phyloP scores from a whole-genome alignment of 2,113 vertebrate genomes.

The Eidolon helvum region DNA sequence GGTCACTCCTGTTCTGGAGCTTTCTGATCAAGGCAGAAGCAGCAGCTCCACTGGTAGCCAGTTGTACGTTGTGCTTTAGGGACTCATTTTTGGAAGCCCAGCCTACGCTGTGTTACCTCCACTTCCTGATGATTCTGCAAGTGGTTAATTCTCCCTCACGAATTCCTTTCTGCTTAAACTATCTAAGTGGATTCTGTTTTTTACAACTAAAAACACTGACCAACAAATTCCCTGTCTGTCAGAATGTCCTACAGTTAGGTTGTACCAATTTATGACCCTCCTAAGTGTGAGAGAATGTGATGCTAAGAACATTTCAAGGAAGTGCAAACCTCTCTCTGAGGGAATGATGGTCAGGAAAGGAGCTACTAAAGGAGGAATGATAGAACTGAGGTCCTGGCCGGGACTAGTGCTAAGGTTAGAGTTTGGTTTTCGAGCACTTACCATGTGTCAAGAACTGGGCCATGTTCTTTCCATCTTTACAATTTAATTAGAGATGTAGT shows the following conservation, averaged over 20 bases:
- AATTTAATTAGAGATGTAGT: not conserved
- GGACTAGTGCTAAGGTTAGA: not conserved
- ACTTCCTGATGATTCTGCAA: not conserved
- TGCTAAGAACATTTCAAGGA: not conserved
- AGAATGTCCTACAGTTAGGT: not conserved
- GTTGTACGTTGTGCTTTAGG: not conserved
- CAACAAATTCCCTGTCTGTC: not conserved
- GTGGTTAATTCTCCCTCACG: not conserved
- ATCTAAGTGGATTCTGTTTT: not conserved
- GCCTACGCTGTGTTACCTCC: not conserved
- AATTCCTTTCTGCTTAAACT: not conserved
- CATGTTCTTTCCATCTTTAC: not conserved
- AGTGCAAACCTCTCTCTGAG: not conserved
- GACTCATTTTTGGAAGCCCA: not conserved
- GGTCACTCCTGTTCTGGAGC: not conserved
- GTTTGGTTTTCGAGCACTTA: not conserved
- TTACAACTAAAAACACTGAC: not conserved
- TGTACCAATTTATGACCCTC: not conserved
- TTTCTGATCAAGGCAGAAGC: not conserved
- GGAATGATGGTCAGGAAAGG: not conserved
- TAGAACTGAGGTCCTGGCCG: not conserved
- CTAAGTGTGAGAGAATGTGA: not conserved
- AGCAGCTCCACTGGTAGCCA: fast-evolving
- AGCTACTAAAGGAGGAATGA: not conserved
- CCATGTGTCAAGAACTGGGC: not conserved